Base-by-base conservation (phyloP, 92 coral and sea anemone genomes). In the Parazoanthus darwini region DNA sequence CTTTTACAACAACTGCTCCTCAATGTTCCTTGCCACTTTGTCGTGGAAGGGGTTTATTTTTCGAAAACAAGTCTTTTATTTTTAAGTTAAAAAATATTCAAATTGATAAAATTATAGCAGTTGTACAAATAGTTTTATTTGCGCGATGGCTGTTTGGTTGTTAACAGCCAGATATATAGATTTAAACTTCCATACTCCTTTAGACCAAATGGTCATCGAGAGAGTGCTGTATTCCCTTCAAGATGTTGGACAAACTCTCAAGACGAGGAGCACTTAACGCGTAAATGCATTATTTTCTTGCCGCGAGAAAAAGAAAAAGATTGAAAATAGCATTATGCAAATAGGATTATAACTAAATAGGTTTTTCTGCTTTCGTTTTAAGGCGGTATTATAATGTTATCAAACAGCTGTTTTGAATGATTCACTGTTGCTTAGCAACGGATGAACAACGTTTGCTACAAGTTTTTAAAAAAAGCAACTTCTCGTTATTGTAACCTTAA, bases 371-470 rank as follows among this genome's bases (percentile, higher is more conserved):
- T 78, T 42, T 42, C 25, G 29, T 39, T 20, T 39, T 39, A 35
- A 63, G 25, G 70, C 70, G 25, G 70, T 63, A 63, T 1, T 20
- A 63, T 22, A 63, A 78, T 6, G 1, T 11, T 22, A 25, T 23
- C 82, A 14, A 23, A 22, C 63, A 78, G 66, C 82, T 78, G 82
- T 29, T 78, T 78, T 46, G 66, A 48, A 48, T 8, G 42, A 78
- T 20, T 78, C 35, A 20, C 5, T 10, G 82, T 78, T 78, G 82
- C 10, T 78, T 42, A 54, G 82, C 82, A 78, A 78, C 82, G 18
- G 39, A 2, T 63, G 26, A 20, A 23, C 70, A 63, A 3, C 3
- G 26, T 63, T 22, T 0, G 25, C n/a, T 18, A 2, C 25, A 20
- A 20, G 15, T 18, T 63, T 63, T 63, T 63, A 20, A 3, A 63